Base-by-base conservation (phyloP, 2,113 vertebrate genomes). In the Vimba vimba region DNA sequence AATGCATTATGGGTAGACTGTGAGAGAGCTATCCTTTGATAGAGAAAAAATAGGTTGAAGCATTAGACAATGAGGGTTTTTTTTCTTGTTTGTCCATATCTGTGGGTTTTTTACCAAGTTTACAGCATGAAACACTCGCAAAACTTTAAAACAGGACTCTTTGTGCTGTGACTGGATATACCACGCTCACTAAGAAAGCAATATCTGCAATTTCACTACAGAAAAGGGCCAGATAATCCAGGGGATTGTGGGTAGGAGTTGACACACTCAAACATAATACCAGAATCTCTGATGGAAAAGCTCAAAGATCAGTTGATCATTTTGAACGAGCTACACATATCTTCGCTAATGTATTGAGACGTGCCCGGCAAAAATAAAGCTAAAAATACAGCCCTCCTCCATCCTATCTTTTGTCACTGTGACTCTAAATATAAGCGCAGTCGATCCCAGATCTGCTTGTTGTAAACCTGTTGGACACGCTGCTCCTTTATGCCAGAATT, bases 391-490 rank as follows among this genome's bases (percentile, higher is more conserved):
- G 2, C 57, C 36, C 27, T 68, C 62, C 79, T 52, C 62, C 8
- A 68, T 68, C 43, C 25, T 76, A 52, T 52, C 62, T 30, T 68
- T 68, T 82, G 60, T 68, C 79, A 23, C n/a, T 2, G 60, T 21
- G 79, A 68, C 43, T 50, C 78, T 45, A 80, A 66, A 69, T 68
- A 69, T 82, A 82, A 68, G 80, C 6, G 0, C 10, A 64, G n/a
- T 71, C 52, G 11, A 71, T 43, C 55, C 64, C n/a, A 39, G 33
- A 86, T 86, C n/a, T 13, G 23, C 60, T 30, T 74, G 30, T 17
- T 45, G 71, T 85, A 59, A 47, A 87, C 71, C 77, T 76, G 55
- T 71, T 81, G 82, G 64, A 17, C 30, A 57, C 21, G 17, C 62
- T 50, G 45, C 33, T 45, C 27, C 30, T 36, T 73, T 59, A 64